phyloP scores from a whole-genome alignment of 2,888 invertebrate genomes.

The Pterobdella sp. region DNA sequence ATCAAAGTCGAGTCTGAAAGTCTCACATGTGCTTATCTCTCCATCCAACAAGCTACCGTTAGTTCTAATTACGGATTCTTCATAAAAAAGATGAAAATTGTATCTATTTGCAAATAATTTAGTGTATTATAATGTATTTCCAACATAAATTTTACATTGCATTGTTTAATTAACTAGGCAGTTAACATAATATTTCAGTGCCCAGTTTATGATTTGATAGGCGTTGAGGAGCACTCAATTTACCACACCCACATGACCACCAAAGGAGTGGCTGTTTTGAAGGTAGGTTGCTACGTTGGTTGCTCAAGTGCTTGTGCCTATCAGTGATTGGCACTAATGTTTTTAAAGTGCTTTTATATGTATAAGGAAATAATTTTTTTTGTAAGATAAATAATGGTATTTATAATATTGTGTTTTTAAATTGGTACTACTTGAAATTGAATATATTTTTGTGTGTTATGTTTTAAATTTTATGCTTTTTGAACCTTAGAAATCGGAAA shows the following conservation, averaged over 20 bases:
- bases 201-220: constrained; percentile 72
- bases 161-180: neutral
- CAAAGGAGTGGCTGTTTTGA: constrained; percentile 68
- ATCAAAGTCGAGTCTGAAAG: constrained; percentile 47
- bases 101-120: too few relatives aligned
- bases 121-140: too few relatives aligned
- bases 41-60: constrained; percentile 66
- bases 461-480: too few relatives aligned
- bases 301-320: neutral
- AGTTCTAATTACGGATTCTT: neutral
- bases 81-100: too few relatives aligned
- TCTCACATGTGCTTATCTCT: constrained; percentile 67
- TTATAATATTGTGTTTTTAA: too few relatives aligned
- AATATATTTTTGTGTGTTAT: too few relatives aligned
- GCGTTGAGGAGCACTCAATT: constrained; percentile 68
- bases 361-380: too few relatives aligned
- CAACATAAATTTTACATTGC: too few relatives aligned
- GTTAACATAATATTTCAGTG: constrained; percentile 57
- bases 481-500: too few relatives aligned
- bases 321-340: neutral
- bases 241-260: constrained; percentile 64
- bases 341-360: too few relatives aligned
- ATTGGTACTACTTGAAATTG: too few relatives aligned
- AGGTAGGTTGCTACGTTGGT: constrained; percentile 55
- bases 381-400: too few relatives aligned